Base-by-base conservation (phyloP, 2,113 vertebrate genomes). In the Oreochromis aureus region DNA sequence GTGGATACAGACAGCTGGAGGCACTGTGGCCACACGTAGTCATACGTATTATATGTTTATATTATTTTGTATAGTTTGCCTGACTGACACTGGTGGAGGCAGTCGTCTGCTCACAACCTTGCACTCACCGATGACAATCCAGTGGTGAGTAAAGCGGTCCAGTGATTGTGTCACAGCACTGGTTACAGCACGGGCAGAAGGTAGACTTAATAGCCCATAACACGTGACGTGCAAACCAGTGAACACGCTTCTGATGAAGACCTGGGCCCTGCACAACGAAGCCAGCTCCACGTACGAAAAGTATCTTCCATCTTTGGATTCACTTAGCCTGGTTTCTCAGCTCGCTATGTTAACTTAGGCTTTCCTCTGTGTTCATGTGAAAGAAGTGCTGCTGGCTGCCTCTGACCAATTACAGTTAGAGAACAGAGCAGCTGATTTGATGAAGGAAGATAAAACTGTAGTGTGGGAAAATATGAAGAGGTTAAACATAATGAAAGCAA, bases 21-120 rank as follows among this genome's bases (percentile, higher is more conserved):
- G 27, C 16, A 61, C 59, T 8, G 9, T 34, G 59, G 59, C 30
- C 16, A 0, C 24, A 58, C 1, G 5, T 1, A 61, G 58, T 34
- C 56, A 32, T 0, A 59, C 0, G 10, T 46, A 46, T 46, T 46
- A 16, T 15, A 48, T 48, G 6, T 13, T 56, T 24, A 56, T 56
- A 56, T 24, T 0, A 24, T 56, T 59, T 16, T 1, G 9, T 59
- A 30, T 16, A 32, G 56, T 59, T 27, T 16, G 13, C 13, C 56
- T 18, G 56, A 59, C 27, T 59, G 56, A 16, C 4, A 2, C 24
- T 58, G 24, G 56, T 58, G 24, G 56, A 30, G 24, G 55, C 24
- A 27, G 15, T 27, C 2, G 7, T 58, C 55, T 58, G 55, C 55
- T 58, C 56, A 9, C 24, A 30, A 16, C 56, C 13, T 59, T 0